Percentiles rank a stretch among this genome's conserved stretches.
These are phyloP conservation scores for Brachyrhaphis roseni DNA, from an alignment of 2,797 vertebrate species.

Conservation along the genomic window DNA sequence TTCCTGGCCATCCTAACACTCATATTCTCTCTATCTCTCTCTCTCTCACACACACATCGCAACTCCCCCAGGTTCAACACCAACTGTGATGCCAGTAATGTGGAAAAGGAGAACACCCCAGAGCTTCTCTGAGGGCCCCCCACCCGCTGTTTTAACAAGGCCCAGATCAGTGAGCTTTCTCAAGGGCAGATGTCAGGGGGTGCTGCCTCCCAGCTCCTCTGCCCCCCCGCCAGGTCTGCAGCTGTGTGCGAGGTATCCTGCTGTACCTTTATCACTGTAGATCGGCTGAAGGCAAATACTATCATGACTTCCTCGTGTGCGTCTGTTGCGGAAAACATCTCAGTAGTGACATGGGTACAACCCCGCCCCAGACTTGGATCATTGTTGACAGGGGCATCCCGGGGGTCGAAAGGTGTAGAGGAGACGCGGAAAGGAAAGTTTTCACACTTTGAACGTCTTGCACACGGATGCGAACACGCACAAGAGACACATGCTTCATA, in stretches of 20 bases:
- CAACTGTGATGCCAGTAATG: conserved; percentile 33
- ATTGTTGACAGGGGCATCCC: conserved; percentile 9
- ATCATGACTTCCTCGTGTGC: not conserved
- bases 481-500: conserved; percentile 45
- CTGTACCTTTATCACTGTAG: conserved; percentile 14
- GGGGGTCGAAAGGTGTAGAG: conserved; percentile 12
- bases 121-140: conserved; percentile 34
- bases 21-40: conserved; percentile 8
- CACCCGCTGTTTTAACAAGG: conserved; percentile 63
- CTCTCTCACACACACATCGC: conserved; percentile 1
- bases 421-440: conserved; percentile 7
- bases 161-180: conserved; percentile 51
- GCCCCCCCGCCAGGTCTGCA: conserved; percentile 39
- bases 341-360: not conserved
- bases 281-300: conserved; percentile 2
- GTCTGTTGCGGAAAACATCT: conserved; percentile 9
- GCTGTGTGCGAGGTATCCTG: conserved; percentile 29
- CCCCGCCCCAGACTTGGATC: conserved; percentile 3
- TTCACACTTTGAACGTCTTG: conserved; percentile 8
- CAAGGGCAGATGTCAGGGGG: conserved; percentile 51
- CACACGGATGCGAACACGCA: conserved; percentile 26
- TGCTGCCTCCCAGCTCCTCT: conserved; percentile 22
- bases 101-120: conserved; percentile 25
- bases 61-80: conserved; percentile 38
- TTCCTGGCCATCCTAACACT: not conserved